A percentile compares a stretch with the other conserved stretches of the same genome.
Conservation (phyloP, 2,113 vertebrate genomes). For the Egretta garzetta region DNA sequence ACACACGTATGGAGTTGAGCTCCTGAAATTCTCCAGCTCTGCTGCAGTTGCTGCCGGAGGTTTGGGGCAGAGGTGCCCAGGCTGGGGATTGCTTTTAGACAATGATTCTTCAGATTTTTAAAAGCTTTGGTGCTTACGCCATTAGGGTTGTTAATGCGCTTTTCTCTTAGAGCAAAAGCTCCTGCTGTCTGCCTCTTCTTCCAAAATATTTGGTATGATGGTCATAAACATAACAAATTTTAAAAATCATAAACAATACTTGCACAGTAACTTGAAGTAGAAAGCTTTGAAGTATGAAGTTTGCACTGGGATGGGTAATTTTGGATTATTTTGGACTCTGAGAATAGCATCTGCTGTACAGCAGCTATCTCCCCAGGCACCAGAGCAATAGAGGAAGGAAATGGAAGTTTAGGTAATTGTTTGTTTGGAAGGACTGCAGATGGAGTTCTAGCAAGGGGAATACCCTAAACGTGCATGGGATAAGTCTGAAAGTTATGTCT, state of each 20-base stretch:
- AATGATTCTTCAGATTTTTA: not conserved
- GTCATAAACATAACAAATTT: not conserved
- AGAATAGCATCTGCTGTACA: not conserved
- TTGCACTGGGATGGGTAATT: not conserved
- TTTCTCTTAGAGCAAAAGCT: not conserved
- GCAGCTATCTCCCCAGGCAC: not conserved
- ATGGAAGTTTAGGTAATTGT: not conserved
- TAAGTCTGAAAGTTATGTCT: not conserved
- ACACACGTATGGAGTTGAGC: not conserved
- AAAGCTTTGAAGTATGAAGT: not conserved
- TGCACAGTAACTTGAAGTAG: not conserved
- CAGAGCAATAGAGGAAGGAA: not conserved
- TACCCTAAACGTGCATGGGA: not conserved
- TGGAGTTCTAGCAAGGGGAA: not conserved
- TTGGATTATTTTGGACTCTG: not conserved
- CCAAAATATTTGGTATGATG: not conserved
- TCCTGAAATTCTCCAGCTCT: not conserved
- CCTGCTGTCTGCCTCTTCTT: not conserved
- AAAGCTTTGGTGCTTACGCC: not conserved
- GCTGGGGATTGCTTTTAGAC: not conserved
- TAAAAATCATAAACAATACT: not conserved
- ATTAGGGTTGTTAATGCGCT: not conserved
- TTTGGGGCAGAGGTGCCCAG: not conserved
- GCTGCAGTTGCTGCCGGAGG: not conserved
- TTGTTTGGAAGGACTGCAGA: not conserved